Evolutionary conservation across 2,113 vertebrate species (phyloP), one percentile per base, ranked within the genome.

Genomic region (Dendropsophus ebraccatus): DNA sequence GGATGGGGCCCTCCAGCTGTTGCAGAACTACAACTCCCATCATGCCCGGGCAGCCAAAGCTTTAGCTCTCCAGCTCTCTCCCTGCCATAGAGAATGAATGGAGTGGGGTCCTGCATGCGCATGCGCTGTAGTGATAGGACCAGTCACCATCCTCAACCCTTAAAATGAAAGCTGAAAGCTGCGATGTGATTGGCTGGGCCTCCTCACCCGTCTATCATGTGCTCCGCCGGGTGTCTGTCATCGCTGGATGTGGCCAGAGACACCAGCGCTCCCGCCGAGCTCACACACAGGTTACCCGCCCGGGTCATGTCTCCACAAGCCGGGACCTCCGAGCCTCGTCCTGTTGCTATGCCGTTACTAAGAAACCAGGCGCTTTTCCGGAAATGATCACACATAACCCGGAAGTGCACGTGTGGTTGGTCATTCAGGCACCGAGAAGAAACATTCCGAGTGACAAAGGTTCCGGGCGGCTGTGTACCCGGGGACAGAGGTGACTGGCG

Each of bases 191-290:
- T 50, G 45, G 73, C 0, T 50, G 73, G 25, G 10, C 10, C 47
- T 28, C 11, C 84, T 95, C 88, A 98, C 97, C 97, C 96, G 87
- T 99, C 96, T 10, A 92, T 92, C 5, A 99, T 93, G 90, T 94
- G 96, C 90, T 97, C 96, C 45, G 97, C 94, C 0, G 96, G 96
- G 67, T 97, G 92, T 85, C 93, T 93, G 80, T 97, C 95, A 88
- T 98, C 97, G 87, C 94, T 92, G 81, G 96, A 97, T 8, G 97
- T 90, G 84, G 94, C 95, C 69, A 97, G 89, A 23, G 96, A 92
- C 47, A 98, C 87, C 82, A 92, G 93, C 0, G 94, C 90, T n/a
- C 96, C 96, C 70, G 94, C 91, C 78, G 95, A 94, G 77, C 81
- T 90, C 58, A 94, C 88, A 45, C 94, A 93, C 0, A 94, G 88